A percentile compares a stretch with the other conserved stretches of the same genome.
Evolutionary conservation across 2,888 invertebrate species (phyloP).

Genomic region (Argyresthia albistria): DNA sequence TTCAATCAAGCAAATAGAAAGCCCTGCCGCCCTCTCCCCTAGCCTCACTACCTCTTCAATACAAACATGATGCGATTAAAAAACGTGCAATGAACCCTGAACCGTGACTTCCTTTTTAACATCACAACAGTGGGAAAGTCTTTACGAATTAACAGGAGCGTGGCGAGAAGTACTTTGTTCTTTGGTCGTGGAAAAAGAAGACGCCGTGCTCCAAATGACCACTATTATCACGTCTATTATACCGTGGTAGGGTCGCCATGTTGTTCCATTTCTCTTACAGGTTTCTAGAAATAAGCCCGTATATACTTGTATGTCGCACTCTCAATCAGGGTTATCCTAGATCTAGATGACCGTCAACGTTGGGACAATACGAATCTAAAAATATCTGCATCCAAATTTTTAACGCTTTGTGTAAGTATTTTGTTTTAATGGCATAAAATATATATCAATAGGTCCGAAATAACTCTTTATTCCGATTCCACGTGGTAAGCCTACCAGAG

Average conservation of each 20-base stretch:
- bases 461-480: too few species aligned
- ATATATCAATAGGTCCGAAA: too few species aligned
- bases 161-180: slow-evolving; percentile 47
- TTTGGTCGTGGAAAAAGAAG: slow-evolving; percentile 33
- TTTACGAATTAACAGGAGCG: slow-evolving; percentile 53
- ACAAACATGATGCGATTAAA: neutral
- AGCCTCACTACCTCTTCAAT: neutral
- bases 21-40: neutral
- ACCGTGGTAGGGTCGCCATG: neutral
- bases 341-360: too few species aligned
- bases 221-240: neutral
- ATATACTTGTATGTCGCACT: neutral
- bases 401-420: too few species aligned
- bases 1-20: too few species aligned
- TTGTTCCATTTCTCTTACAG: neutral
- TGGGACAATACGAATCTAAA: too few species aligned
- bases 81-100: slow-evolving; percentile 42
- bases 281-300: neutral
- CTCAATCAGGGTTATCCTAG: too few species aligned
- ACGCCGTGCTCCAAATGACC: slow-evolving; percentile 14
- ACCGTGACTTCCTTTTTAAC: slow-evolving; percentile 69
- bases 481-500: too few species aligned
- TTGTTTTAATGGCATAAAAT: too few species aligned
- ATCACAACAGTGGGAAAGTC: slow-evolving; percentile 48
- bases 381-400: too few species aligned